phyloP scores from a whole-genome alignment of 2,113 vertebrate genomes.

The Salvator merianae region DNA sequence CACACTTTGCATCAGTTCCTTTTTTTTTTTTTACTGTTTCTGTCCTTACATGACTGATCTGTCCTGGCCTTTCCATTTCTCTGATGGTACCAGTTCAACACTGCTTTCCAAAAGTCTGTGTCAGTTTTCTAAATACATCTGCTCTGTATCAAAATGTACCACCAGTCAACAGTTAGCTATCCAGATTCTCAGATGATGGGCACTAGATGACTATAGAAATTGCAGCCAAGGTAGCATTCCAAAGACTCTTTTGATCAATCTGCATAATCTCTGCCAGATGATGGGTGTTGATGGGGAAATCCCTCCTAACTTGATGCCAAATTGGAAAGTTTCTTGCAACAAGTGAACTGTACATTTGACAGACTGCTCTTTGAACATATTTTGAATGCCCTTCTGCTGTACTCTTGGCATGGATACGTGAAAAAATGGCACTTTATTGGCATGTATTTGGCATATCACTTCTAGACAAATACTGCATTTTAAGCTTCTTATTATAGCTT shows the following conservation, averaged over 20 bases:
- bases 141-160: background rate
- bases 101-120: background rate
- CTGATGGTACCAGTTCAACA: background rate
- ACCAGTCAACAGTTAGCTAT: background rate
- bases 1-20: background rate
- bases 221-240: background rate
- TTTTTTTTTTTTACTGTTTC: background rate
- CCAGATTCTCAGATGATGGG: constrained; percentile 3
- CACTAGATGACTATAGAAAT: background rate
- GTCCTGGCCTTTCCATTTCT: background rate
- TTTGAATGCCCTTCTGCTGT: background rate
- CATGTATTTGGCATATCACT: background rate
- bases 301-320: background rate
- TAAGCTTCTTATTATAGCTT: background rate
- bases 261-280: background rate
- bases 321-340: background rate
- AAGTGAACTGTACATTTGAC: background rate
- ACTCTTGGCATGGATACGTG: background rate
- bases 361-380: background rate
- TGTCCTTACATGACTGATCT: background rate
- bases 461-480: background rate
- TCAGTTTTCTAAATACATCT: constrained; percentile 18
- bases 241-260: background rate
- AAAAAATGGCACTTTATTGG: background rate
- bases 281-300: background rate